Conservation (phyloP, 2,113 vertebrate genomes). For the Acrocephalus arundinaceus region DNA sequence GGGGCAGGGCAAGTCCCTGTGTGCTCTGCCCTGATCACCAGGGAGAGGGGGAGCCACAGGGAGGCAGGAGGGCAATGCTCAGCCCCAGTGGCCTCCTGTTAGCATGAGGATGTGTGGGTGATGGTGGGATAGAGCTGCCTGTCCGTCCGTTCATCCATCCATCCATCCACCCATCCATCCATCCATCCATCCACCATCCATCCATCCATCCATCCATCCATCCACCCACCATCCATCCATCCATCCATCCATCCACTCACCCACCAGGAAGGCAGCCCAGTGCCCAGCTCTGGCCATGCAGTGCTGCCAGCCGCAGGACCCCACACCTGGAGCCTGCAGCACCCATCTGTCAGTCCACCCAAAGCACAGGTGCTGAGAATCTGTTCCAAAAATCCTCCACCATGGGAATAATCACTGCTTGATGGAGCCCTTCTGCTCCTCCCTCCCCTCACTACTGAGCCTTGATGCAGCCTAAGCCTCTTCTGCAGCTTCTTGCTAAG, state of each 20-base stretch:
- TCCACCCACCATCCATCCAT: rapidly evolving
- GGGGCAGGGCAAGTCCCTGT: neutral
- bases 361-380: rapidly evolving
- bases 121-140: neutral
- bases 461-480: neutral
- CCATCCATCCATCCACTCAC: neutral
- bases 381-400: neutral
- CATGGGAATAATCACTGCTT: neutral
- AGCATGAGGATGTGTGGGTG: neutral
- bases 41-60: neutral
- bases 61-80: neutral
- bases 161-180: neutral
- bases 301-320: neutral
- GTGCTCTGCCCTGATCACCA: neutral
- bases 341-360: neutral
- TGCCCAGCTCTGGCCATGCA: neutral
- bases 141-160: rapidly evolving
- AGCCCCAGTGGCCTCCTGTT: neutral
- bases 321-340: neutral
- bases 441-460: neutral
- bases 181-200: neutral
- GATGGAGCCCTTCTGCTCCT: neutral
- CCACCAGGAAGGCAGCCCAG: neutral
- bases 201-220: rapidly evolving
- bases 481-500: constrained; percentile 22